Conservation (phyloP, 2,888 invertebrate species). For the Campaea margaritaria region DNA sequence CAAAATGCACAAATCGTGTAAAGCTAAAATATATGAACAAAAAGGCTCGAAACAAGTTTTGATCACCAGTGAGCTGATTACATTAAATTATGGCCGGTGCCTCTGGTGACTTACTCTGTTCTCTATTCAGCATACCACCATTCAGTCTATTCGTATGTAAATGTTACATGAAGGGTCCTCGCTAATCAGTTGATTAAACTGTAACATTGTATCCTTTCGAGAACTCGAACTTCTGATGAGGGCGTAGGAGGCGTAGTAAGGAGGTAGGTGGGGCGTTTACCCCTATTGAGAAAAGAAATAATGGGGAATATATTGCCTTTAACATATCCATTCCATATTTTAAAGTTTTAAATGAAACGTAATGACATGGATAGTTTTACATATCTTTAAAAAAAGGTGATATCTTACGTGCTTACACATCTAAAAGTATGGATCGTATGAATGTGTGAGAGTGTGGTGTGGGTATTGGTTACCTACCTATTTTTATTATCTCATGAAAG, state of each 20-base stretch:
- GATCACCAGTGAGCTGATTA: background rate
- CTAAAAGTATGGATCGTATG: no score
- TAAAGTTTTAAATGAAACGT: no score
- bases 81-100: background rate
- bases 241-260: conserved; percentile 5
- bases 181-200: conserved; percentile 32
- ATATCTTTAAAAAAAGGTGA: no score
- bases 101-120: conserved; percentile 7
- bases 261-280: background rate
- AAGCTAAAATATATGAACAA: background rate
- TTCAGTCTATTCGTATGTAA: conserved; percentile 27
- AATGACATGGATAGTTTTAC: no score
- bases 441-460: no score
- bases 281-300: background rate
- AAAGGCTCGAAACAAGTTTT: background rate
- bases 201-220: conserved; percentile 13
- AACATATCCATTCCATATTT: no score
- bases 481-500: no score
- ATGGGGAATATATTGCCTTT: no score
- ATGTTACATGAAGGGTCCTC: conserved; percentile 16
- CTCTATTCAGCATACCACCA: conserved; percentile 7
- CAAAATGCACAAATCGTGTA: no score
- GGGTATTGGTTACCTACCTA: no score
- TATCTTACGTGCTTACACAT: no score
- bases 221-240: background rate